These are phyloP conservation scores for Esox masquinongy DNA, from an alignment of 2,797 vertebrate species.

Conservation along the genomic window DNA sequence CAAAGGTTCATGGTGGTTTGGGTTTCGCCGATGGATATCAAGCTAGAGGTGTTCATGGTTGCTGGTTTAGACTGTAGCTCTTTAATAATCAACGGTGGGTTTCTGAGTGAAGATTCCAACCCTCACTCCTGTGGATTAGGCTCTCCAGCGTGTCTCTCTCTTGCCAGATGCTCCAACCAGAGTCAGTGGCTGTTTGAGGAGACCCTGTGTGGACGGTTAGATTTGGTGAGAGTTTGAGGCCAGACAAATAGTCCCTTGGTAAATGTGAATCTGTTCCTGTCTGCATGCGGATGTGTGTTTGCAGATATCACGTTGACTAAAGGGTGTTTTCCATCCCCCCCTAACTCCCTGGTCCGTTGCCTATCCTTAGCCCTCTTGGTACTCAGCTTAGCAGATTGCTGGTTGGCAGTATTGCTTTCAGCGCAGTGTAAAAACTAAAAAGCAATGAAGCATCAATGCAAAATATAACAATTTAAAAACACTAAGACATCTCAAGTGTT, in stretches of 20 bases:
- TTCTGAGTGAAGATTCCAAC: too few species aligned
- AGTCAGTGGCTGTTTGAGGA: too few species aligned
- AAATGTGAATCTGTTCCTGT: background rate
- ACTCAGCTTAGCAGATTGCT: background rate
- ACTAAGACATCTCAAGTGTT: background rate
- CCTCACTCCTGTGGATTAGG: too few species aligned
- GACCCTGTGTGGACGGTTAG: too few species aligned
- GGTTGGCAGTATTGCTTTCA: background rate
- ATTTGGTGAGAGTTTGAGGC: too few species aligned
- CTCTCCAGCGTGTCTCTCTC: too few species aligned
- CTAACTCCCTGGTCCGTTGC: background rate
- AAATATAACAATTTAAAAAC: background rate
- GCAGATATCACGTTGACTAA: background rate
- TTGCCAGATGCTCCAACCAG: too few species aligned
- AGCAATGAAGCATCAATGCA: background rate
- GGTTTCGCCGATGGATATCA: too few species aligned
- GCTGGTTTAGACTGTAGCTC: too few species aligned
- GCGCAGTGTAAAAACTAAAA: background rate
- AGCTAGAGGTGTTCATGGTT: too few species aligned
- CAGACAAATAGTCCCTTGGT: background rate
- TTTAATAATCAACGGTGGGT: too few species aligned
- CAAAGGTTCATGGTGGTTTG: too few species aligned
- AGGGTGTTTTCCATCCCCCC: background rate
- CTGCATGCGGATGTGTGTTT: background rate
- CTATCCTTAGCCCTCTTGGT: background rate